Evolutionary conservation across 2,888 invertebrate genomes (phyloP).

Genomic region (Nemotelus nigrinus): DNA sequence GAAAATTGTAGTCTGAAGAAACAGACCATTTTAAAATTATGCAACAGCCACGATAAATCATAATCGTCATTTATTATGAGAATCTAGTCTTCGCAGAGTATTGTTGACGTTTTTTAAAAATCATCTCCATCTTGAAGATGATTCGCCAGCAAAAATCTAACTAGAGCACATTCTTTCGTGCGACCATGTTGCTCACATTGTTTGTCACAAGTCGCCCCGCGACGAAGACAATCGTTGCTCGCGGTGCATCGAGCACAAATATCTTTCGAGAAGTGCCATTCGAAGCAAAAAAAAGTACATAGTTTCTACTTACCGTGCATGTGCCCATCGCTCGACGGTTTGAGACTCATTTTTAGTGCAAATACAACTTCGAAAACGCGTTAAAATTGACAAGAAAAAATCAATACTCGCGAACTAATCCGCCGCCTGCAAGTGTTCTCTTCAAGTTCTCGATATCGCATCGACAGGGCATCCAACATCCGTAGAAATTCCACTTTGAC

Average conservation of each 20-base stretch:
- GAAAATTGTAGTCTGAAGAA: too few relatives aligned
- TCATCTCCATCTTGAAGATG: too few relatives aligned
- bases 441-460: constrained; percentile 4
- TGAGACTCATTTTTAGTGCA: constrained; percentile 27
- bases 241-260: constrained; percentile 4
- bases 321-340: background rate
- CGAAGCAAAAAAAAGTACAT: background rate
- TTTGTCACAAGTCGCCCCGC: constrained; percentile 9
- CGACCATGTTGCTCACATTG: constrained; percentile 36
- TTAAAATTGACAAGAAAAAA: constrained; percentile 6
- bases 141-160: too few relatives aligned
- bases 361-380: background rate
- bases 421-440: background rate
- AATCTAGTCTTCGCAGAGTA: too few relatives aligned
- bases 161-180: background rate
- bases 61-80: too few relatives aligned
- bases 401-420: constrained; percentile 25
- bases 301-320: constrained; percentile 7
- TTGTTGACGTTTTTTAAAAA: too few relatives aligned
- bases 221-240: background rate
- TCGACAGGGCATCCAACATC: constrained; percentile 3
- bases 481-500: background rate
- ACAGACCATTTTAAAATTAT: too few relatives aligned
- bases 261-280: background rate
- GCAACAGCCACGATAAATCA: too few relatives aligned